Evolutionary conservation across 2,888 invertebrate species (phyloP).

Genomic region (Drosophila nigricruria): DNA sequence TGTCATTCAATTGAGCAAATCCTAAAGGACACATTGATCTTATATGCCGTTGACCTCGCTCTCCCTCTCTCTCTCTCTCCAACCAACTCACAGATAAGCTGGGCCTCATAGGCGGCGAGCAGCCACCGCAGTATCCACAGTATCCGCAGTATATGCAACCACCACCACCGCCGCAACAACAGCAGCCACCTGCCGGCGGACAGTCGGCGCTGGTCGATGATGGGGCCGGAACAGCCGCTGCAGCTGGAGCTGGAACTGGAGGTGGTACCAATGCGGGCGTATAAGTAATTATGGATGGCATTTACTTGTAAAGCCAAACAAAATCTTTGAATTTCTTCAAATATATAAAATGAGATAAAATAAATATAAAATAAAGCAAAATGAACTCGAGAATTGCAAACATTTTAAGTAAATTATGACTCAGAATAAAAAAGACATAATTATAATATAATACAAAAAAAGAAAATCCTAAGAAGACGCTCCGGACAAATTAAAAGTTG

Average conservation of each 20-base stretch:
- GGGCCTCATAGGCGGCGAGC: constrained; percentile 84
- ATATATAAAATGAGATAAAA: constrained; percentile 55
- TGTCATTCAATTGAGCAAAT: constrained; percentile 50
- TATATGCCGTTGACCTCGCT: constrained; percentile 3
- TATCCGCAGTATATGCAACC: constrained; percentile 86
- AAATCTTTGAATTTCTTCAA: constrained; percentile 8
- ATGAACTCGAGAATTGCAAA: constrained; percentile 55
- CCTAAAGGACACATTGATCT: background rate
- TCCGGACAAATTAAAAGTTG: constrained; percentile 76
- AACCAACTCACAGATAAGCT: constrained; percentile 78
- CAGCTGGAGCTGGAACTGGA: constrained; percentile 48
- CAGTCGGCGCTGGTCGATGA: constrained; percentile 80
- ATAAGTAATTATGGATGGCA: constrained; percentile 65
- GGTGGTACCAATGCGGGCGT: constrained; percentile 44
- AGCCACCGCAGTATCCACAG: constrained; percentile 84
- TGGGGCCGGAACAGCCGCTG: constrained; percentile 60
- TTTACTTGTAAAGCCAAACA: constrained; percentile 56
- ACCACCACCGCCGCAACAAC: constrained; percentile 86
- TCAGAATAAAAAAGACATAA: constrained; percentile 60
- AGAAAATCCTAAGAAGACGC: constrained; percentile 54
- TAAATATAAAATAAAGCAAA: constrained; percentile 38
- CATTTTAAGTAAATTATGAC: constrained; percentile 59
- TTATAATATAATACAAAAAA: constrained; percentile 40
- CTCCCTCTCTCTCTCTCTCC: constrained; percentile 8
- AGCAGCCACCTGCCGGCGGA: constrained; percentile 87